Base-by-base conservation (phyloP, 2,888 invertebrate genomes). In the Ligdia adustata region DNA sequence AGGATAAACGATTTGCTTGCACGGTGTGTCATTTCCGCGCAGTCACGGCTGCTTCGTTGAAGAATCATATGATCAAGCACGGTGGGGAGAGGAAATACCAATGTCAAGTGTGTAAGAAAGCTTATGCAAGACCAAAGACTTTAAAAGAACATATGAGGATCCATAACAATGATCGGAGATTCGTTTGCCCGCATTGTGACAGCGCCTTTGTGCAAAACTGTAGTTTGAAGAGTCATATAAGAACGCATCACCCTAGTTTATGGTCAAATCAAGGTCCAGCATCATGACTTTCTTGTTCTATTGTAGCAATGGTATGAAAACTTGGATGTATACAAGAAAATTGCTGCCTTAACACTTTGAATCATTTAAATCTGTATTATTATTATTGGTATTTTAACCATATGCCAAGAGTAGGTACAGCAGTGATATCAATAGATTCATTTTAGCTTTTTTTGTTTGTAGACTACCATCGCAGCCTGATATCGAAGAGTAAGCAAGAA, bases 141-240 rank as follows among this genome's bases (percentile, higher is more conserved):
- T 58, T 87, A 6, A 75, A 66, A 16, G 83, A 85, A 46, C 88
- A 87, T 37, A 79, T 84, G 81, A 69, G 82, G 0, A 86, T 86
- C 48, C 87, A 87, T 53, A 82, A 79, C 45, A 84, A 87, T 42
- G 87, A 89, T 55, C 83, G 78, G 24, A 60, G 84, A 46, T 92
- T 90, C 32, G 79, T 79, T 0, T 92, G 92, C 56, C 73, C 76
- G 11, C 72, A 65, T 52, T 89, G 89, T 52, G 75, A 75, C 53
- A 79, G 75, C 39, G 77, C 82, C 0, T 89, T 80, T 56, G 81
- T 86, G 0, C 88, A 89, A 52, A 90, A 88, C 57, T 84, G 84
- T 62, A 86, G 87, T 48, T 66, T 89, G 4, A 77, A 87, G 55
- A 75, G 79, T 54, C 90, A 90, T 60, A 64, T 88, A 41, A 72